Evolutionary conservation across 2,797 vertebrate species (phyloP), one percentile per base, ranked within the genome.

Genomic region (Oreochromis mossambicus): DNA sequence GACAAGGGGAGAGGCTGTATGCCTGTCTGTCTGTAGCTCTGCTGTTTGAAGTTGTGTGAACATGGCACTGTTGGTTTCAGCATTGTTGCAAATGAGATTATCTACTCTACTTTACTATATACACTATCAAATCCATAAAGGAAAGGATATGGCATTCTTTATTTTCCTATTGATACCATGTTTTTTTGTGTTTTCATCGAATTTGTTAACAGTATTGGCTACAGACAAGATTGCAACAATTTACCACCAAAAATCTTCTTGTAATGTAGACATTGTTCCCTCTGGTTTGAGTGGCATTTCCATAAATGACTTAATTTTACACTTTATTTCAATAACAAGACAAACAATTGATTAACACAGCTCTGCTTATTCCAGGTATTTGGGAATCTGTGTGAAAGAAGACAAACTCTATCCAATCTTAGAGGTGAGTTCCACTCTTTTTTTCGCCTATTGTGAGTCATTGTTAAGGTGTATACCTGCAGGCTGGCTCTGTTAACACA

Each of bases 381-480:
- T 98, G 41, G 97, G 97, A 70, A 97, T 98, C 87, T 97, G 97
- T 34, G 97, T 98, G 52, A 97, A 96, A 91, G 97, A 97, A 61
- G 97, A 98, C 86, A 98, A 97, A 88, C 94, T 98, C 15, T 97
- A 98, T 85, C 97, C 97, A 0, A 97, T 98, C 83, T 91, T 98
- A 83, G 97, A 98, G 97, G 97, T 97, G 93, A 96, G 90, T 81
- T 24, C 32, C 17, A 10, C 38, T 43, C 3, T 3, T 29, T 51
- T 70, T 78, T 63, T 15, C 6, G n/a, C 12, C 61, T 58, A 8
- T 63, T 36, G 7, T 86, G 73, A 78, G 80, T 86, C 78, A 75
- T 52, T n/a, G 1, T 83, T 76, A 1, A n/a, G 24, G 12, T 63
- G 80, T 41, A 9, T 46, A 17, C 41, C 41, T 73, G 66, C 3